A percentile compares a stretch with the other conserved stretches of the same genome.
Conservation (phyloP, 2,888 invertebrate genomes). For the Zootermopsis nevadensis region DNA sequence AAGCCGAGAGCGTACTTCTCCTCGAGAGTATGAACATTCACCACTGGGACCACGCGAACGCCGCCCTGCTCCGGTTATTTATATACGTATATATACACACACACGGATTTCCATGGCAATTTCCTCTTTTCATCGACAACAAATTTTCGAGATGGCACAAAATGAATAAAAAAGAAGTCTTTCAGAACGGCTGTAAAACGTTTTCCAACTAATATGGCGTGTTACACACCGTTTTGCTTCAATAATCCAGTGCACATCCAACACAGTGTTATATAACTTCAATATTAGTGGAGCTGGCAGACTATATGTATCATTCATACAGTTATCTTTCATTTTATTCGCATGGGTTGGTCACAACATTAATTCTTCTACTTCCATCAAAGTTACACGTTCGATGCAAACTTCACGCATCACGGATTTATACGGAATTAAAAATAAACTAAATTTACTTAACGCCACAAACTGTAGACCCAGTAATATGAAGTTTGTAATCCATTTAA, state of each 20-base stretch:
- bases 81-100: no score
- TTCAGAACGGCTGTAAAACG: neutral
- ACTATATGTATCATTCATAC: no score
- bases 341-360: neutral
- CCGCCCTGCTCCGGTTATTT: neutral
- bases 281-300: neutral
- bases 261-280: neutral
- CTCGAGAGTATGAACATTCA: neutral
- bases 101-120: conserved; percentile 1
- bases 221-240: neutral
- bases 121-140: neutral
- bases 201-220: neutral
- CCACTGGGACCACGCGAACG: neutral
- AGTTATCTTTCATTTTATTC: neutral
- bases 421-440: no score
- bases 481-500: no score
- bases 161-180: neutral
- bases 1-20: neutral
- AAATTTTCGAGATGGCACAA: conserved; percentile 1
- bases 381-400: neutral
- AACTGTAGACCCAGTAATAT: no score
- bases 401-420: neutral
- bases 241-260: neutral
- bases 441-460: no score
- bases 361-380: neutral